Percentiles rank a stretch among this genome's conserved stretches.
These are phyloP conservation scores for Sander vitreus DNA, from an alignment of 2,113 vertebrate genomes.

Conservation along the genomic window DNA sequence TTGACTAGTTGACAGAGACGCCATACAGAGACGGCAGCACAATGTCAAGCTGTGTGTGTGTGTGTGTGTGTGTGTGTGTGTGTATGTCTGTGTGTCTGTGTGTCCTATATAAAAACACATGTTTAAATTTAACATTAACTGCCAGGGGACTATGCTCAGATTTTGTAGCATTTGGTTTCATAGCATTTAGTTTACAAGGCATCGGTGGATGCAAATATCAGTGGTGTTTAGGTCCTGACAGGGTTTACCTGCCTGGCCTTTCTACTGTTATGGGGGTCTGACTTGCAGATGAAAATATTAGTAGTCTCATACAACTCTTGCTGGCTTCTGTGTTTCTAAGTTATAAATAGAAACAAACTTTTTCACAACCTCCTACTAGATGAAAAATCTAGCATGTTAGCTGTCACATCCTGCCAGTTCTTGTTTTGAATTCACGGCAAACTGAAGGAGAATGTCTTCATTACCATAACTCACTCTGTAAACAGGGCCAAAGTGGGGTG, in stretches of 20 bases:
- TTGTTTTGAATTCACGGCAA: constrained; percentile 38
- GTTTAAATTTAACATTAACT: neutral
- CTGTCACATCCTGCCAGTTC: constrained; percentile 54
- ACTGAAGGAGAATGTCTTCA: constrained; percentile 26
- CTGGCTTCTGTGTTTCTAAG: constrained; percentile 1
- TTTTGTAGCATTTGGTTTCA: constrained; percentile 15
- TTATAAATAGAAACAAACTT: constrained; percentile 52
- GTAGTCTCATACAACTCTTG: constrained; percentile 29
- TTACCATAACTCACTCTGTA: constrained; percentile 57
- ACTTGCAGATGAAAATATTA: constrained; percentile 24
- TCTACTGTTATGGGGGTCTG: neutral
- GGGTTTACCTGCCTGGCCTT: constrained; percentile 36
- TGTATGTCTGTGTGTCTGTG: no score
- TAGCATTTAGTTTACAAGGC: constrained; percentile 19
- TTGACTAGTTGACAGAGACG: constrained; percentile 13
- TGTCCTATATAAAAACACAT: neutral
- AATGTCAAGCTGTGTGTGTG: constrained; percentile 16
- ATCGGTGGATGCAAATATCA: neutral
- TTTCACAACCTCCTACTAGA: constrained; percentile 24
- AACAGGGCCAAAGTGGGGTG: constrained; percentile 48
- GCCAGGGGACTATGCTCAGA: neutral
- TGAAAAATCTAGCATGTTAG: constrained; percentile 43
- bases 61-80: no score
- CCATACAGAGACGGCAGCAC: constrained; percentile 1
- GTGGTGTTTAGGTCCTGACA: constrained; percentile 4